Base-by-base conservation (phyloP, 64 coral and sea anemone species). In the Dendronephthya gigantea region DNA sequence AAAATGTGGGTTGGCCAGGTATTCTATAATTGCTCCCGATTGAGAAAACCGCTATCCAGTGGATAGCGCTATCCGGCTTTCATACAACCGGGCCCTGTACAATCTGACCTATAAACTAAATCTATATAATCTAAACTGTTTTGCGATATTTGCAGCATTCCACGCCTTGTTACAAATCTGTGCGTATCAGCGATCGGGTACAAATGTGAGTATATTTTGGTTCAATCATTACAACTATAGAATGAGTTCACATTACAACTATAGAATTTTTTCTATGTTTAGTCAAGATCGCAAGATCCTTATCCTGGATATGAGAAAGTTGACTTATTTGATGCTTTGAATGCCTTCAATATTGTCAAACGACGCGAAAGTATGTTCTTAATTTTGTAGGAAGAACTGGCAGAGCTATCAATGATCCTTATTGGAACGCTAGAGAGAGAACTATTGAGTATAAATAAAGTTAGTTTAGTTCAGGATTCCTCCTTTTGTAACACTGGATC, bases 301-400 rank as follows among this genome's bases (percentile, higher is more conserved):
- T 79, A 36, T 19, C 28, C 30, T 17, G 72, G 72, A 9, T 79
- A 79, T 79, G 36, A 34, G 9, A 79, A 79, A 79, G 72, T 79
- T 19, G 72, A 79, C 22, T 35, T 79, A 79, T 79, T 79, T 79
- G 72, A 79, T 79, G 72, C 72, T 79, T 35, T 79, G 72, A 79
- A 79, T 79, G 72, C 72, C 32, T 79, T 36, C 29, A 79, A 79
- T 39, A 79, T 35, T 35, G 72, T 12, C 15, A 79, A 79, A 79
- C 32, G 36, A 1, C 36, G 72, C 10, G 36, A 34, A 79, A 79
- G 72, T 79, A 79, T 33, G 72, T 35, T 75, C 19, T n/a, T n/a
- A n/a, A n/a, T n/a, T n/a, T n/a, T n/a, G n/a, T n/a, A n/a, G n/a
- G n/a, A n/a, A n/a, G n/a, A n/a, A n/a, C n/a, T n/a, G n/a, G n/a